These are phyloP conservation scores for Macaria notata DNA, from an alignment of 2,888 invertebrate genomes.

Conservation along the genomic window DNA sequence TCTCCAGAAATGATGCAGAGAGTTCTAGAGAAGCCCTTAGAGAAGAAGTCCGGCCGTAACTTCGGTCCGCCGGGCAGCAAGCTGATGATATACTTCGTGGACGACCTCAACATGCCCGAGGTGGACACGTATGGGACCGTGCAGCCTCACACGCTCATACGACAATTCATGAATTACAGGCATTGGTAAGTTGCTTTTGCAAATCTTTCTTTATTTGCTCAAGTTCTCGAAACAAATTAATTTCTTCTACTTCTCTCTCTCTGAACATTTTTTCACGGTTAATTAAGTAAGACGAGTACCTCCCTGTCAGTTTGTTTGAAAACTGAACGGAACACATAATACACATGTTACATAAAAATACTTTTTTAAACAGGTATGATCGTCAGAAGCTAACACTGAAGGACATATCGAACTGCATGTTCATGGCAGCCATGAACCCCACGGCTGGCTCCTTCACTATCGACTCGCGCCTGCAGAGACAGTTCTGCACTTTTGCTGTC, in stretches of 20 bases:
- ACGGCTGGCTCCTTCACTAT: constrained; percentile 97
- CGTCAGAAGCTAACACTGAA: constrained; percentile 91
- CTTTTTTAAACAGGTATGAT: too few species aligned
- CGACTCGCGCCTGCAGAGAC: constrained; percentile 93
- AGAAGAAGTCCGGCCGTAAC: constrained; percentile 97
- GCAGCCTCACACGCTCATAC: constrained; percentile 95
- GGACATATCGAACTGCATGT: constrained; percentile 96
- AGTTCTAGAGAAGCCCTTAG: constrained; percentile 94
- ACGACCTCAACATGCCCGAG: constrained; percentile 98
- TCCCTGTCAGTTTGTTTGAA: too few species aligned
- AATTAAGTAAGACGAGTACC: too few species aligned
- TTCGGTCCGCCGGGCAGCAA: constrained; percentile 97
- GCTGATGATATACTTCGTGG: constrained; percentile 95
- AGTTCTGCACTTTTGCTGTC: constrained; percentile 93
- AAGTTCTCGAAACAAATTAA: too few species aligned
- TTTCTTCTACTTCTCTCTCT: too few species aligned
- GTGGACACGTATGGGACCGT: constrained; percentile 97
- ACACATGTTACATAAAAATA: too few species aligned
- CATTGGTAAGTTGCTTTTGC: constrained; percentile 86
- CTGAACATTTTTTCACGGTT: too few species aligned
- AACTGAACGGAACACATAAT: too few species aligned
- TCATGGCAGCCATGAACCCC: constrained; percentile 98
- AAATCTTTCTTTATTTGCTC: too few species aligned
- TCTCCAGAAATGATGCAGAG: constrained; percentile 95
- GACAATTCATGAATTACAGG: constrained; percentile 96